phyloP scores from a whole-genome alignment of 2,113 vertebrate genomes.

The Argyrosomus japonicus region DNA sequence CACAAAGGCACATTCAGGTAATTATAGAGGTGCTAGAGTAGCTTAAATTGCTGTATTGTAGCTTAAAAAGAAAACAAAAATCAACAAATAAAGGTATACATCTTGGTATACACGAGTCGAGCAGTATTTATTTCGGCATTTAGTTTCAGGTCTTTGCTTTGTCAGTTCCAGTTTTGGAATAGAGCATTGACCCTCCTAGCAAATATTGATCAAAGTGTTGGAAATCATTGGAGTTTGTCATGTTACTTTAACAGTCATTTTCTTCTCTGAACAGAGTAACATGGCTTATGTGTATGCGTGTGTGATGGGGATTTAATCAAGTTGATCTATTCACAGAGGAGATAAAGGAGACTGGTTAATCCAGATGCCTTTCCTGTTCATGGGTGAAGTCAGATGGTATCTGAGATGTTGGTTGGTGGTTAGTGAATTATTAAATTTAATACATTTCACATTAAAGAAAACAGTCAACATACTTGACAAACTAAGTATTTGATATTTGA shows the following conservation, averaged over 20 bases:
- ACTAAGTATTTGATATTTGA: too few relatives aligned
- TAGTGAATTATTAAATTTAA: not conserved
- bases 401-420: not conserved
- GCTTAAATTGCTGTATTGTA: not conserved
- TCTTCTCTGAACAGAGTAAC: not conserved
- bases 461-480: too few relatives aligned
- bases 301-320: not conserved
- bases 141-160: not conserved
- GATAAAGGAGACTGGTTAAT: not conserved
- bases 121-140: not conserved
- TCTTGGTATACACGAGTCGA: not conserved
- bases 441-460: too few relatives aligned
- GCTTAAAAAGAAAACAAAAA: not conserved
- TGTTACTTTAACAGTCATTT: not conserved
- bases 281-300: not conserved
- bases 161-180: not conserved
- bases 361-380: not conserved
- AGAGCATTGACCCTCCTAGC: not conserved
- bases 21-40: not conserved
- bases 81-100: not conserved
- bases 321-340: not conserved
- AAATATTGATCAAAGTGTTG: constrained; percentile 4
- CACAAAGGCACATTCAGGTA: not conserved
- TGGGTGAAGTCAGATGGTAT: not conserved
- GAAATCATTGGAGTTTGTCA: not conserved